Conservation (phyloP, 2,888 invertebrate species). For the Ichneumoninae sp. region DNA sequence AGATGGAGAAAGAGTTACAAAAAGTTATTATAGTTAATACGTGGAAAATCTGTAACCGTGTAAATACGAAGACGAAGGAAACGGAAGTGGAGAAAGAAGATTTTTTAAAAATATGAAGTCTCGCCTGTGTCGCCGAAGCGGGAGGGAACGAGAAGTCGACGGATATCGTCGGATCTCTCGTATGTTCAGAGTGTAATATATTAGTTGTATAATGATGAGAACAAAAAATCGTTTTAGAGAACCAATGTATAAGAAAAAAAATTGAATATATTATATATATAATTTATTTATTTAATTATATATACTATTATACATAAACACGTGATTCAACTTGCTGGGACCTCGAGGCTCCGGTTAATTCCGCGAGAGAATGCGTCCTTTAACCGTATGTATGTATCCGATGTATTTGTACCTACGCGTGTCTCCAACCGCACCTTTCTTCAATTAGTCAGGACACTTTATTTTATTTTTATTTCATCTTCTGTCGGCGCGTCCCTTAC, state of each 20-base stretch:
- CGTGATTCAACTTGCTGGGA: slow-evolving; percentile 55
- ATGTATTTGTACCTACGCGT: slow-evolving; percentile 48
- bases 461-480: background rate
- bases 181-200: slow-evolving; percentile 81
- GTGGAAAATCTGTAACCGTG: slow-evolving; percentile 40
- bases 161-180: slow-evolving; percentile 24
- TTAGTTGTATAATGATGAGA: slow-evolving; percentile 66
- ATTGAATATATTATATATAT: slow-evolving; percentile 60
- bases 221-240: slow-evolving; percentile 56
- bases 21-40: slow-evolving; percentile 53
- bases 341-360: slow-evolving; percentile 54
- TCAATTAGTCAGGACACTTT: slow-evolving; percentile 58
- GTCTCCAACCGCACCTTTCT: slow-evolving; percentile 16
- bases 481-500: slow-evolving; percentile 24
- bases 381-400: slow-evolving; percentile 62
- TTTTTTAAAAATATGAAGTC: slow-evolving; percentile 36
- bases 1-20: slow-evolving; percentile 16
- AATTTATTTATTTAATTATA: slow-evolving; percentile 64
- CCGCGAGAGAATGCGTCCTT: slow-evolving; percentile 55
- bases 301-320: slow-evolving; percentile 42
- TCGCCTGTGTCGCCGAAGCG: slow-evolving; percentile 4
- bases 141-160: slow-evolving; percentile 4
- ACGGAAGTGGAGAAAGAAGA: background rate
- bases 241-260: slow-evolving; percentile 58
- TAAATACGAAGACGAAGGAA: slow-evolving; percentile 28